These are phyloP conservation scores for Stenichneumon culpator DNA, from an alignment of 2,888 invertebrate species.

Conservation along the genomic window DNA sequence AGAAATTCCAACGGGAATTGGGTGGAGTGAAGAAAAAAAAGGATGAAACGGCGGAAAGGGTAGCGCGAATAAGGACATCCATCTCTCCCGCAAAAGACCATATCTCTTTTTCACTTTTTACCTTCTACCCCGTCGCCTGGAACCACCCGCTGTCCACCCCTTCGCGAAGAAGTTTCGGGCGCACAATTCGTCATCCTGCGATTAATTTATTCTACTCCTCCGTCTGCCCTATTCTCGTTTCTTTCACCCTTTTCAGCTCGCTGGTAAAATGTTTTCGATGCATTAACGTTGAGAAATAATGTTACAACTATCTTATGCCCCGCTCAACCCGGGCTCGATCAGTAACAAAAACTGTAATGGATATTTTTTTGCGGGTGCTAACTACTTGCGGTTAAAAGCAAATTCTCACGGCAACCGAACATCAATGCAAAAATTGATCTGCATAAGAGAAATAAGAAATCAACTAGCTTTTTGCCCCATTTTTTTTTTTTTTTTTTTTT, in stretches of 20 bases:
- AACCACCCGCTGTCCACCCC: slow-evolving; percentile 12
- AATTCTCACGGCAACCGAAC: too few relatives aligned
- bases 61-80: slow-evolving; percentile 75
- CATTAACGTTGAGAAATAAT: neutral
- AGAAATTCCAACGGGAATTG: slow-evolving; percentile 57
- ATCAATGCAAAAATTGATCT: too few relatives aligned
- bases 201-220: slow-evolving; percentile 80
- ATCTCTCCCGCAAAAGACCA: slow-evolving; percentile 79
- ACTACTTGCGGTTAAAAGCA: too few relatives aligned
- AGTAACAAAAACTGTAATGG: too few relatives aligned
- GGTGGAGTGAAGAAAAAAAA: slow-evolving; percentile 41
- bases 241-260: neutral
- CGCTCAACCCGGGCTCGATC: too few relatives aligned
- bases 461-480: neutral
- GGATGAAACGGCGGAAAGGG: slow-evolving; percentile 17
- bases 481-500: neutral
- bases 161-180: slow-evolving; percentile 38
- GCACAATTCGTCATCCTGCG: slow-evolving; percentile 82
- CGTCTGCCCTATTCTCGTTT: slow-evolving; percentile 37
- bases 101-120: slow-evolving; percentile 73
- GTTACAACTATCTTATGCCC: neutral
- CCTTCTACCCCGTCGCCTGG: slow-evolving; percentile 27
- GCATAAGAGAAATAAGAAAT: neutral
- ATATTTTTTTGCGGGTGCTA: too few relatives aligned
- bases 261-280: neutral